Evolutionary conservation across 2,113 vertebrate species (phyloP), one percentile per base, ranked within the genome.

Genomic region (Struthio camelus): DNA sequence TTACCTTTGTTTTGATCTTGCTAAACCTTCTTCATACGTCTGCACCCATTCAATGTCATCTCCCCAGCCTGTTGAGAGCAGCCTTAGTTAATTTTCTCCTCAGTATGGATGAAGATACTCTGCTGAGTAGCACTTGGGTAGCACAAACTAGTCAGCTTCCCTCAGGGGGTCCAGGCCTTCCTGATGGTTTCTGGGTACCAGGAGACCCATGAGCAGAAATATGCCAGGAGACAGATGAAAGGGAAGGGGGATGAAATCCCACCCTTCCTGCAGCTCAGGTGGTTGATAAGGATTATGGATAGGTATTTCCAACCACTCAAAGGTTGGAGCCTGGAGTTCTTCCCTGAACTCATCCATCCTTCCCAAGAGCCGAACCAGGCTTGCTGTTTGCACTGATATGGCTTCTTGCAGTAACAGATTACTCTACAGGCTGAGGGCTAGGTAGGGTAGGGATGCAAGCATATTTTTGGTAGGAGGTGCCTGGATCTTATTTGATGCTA

Each of bases 51-150:
- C 62, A 54, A 98, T 98, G 23, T 71, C 70, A 42, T 94, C 58
- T 7, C 98, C 98, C 98, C 98, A 98, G 78, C 98, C 98, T 98
- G 78, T 36, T 94, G 72, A 53, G 36, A 88, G 38, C 14, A 34
- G 7, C n/a, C 14, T 40, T 50, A 23, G 32, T 82, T 75, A 61
- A 46, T 70, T 53, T 69, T 44, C 25, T 11, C 3, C 7, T 82
- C 30, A 16, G 19, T 30, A 17, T 32, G 53, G 62, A 34, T 56
- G 28, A 75, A 11, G 70, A 38, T 22, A 6, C 51, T 70, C 24
- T 61, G 40, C 40, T 38, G 64, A 78, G 24, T 4, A 2, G 30
- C 13, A 28, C 14, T 8, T 1, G 2, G 48, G 32, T 56, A 42
- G 27, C 40, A 56, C n/a, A 36, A 70, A 51, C 7, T 24, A 11